Percentiles rank a stretch among this genome's conserved stretches.
phyloP scores from a whole-genome alignment of 2,797 vertebrate species.

The Rachycentron canadum region DNA sequence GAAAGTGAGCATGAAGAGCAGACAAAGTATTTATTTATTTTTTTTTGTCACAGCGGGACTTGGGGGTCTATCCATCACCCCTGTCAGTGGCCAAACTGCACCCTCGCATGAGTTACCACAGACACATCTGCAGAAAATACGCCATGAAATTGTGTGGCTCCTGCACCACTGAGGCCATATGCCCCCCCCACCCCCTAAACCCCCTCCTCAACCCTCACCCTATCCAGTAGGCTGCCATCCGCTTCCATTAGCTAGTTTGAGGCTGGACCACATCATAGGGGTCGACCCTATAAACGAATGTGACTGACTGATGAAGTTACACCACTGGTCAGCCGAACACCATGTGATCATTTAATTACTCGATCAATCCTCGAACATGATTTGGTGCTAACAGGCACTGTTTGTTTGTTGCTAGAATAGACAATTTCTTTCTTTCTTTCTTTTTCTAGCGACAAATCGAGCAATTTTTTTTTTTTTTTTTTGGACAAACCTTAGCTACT shows the following conservation, averaged over 20 bases:
- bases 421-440: too few species aligned
- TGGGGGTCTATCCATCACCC: conserved; percentile 79
- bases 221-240: conserved; percentile 26
- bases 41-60: conserved; percentile 60
- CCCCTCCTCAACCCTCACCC: too few species aligned
- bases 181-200: conserved; percentile 69
- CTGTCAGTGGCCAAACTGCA: conserved; percentile 83
- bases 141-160: conserved; percentile 95
- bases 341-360: too few species aligned
- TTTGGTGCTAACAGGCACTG: too few species aligned
- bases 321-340: too few species aligned
- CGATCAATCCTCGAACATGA: too few species aligned
- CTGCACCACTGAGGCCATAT: conserved; percentile 87
- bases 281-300: too few species aligned
- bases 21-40: conserved; percentile 26
- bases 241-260: conserved; percentile 31
- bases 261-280: background rate
- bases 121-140: conserved; percentile 93
- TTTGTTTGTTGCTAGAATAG: too few species aligned
- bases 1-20: conserved; percentile 53
- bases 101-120: conserved; percentile 89
- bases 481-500: too few species aligned
- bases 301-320: too few species aligned
- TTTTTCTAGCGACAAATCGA: too few species aligned
- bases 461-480: too few species aligned